Evolutionary conservation across 2,797 vertebrate species (phyloP), one percentile per base, ranked within the genome.

Genomic region (Apodemus agrarius): DNA sequence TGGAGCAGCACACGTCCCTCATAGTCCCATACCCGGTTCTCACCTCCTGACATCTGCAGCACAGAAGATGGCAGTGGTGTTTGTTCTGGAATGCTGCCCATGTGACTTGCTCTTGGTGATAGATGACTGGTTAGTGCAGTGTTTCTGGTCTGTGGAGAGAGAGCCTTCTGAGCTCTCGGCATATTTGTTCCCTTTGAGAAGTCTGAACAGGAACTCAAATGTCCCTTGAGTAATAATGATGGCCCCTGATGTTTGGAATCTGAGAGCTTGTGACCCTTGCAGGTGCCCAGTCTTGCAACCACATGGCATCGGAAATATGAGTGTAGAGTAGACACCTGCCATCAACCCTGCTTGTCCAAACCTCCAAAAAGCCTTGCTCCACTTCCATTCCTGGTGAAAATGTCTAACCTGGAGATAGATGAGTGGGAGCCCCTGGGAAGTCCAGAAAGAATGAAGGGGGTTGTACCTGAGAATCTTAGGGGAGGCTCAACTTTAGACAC

Each of bases 81-180:
- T 95, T 90, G 78, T 26, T 63, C 1, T 16, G 88, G 61, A 52
- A 37, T 12, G 14, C 29, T 74, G 86, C 63, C 52, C 82, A 31
- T 46, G 69, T 75, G 89, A 86, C 93, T 93, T 54, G 75, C 63
- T 91, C 57, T 72, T 93, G 22, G 1, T 79, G 75, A 82, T 90
- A 37, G 67, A 82, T 0, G 78, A 75, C 72, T 46, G 94, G 78
- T 80, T 63, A 37, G 52, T 72, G 65, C 79, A 61, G 72, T 80
- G 76, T 81, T 87, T 74, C 9, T 13, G 74, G 65, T 95, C 88
- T 75, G 46, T 52, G 88, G 72, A 89, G 21, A 95, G 67, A 79
- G 54, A 79, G 43, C 43, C 72, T 79, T 89, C 11, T 34, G 59
- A 67, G 46, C 69, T 84, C 89, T 81, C 61, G 0, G 61, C 3